Percentiles rank a stretch among this genome's conserved stretches.
Conservation (phyloP, 2,888 invertebrate genomes). For the Nebria brevicollis region DNA sequence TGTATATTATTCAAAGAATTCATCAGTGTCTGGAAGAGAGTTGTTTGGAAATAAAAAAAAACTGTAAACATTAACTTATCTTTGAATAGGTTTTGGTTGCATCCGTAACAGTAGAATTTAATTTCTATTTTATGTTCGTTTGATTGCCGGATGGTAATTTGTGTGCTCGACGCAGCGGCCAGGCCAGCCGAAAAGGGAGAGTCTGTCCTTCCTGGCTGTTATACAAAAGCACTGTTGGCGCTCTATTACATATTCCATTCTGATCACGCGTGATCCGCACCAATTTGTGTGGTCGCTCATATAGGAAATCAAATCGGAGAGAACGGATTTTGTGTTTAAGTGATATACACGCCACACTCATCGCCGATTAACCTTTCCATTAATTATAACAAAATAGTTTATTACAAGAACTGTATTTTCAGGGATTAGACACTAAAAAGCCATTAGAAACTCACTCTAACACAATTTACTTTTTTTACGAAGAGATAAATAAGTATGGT, state of each 20-base stretch:
- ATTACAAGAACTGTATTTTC: too few relatives aligned
- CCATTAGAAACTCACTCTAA: too few relatives aligned
- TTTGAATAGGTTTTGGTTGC: neutral
- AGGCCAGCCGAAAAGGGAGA: neutral
- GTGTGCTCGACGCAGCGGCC: neutral
- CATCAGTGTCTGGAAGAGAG: too few relatives aligned
- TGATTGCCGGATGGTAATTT: slow-evolving; percentile 14
- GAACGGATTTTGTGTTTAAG: neutral
- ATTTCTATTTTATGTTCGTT: slow-evolving; percentile 19
- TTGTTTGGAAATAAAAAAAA: neutral
- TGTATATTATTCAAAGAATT: too few relatives aligned
- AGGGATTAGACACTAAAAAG: too few relatives aligned
- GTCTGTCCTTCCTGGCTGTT: neutral
- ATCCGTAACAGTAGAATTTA: slow-evolving; percentile 17
- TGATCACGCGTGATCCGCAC: slow-evolving; percentile 27
- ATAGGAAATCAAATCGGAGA: neutral
- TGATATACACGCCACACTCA: too few relatives aligned
- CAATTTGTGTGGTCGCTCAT: neutral
- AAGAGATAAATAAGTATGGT: too few relatives aligned
- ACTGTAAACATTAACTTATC: neutral
- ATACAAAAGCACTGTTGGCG: slow-evolving; percentile 5
- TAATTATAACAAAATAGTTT: too few relatives aligned
- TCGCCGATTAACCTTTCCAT: too few relatives aligned
- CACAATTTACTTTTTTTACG: too few relatives aligned
- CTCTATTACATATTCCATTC: slow-evolving; percentile 37